phyloP scores from a whole-genome alignment of 2,888 invertebrate species.

The Pristionchus maxplancki region DNA sequence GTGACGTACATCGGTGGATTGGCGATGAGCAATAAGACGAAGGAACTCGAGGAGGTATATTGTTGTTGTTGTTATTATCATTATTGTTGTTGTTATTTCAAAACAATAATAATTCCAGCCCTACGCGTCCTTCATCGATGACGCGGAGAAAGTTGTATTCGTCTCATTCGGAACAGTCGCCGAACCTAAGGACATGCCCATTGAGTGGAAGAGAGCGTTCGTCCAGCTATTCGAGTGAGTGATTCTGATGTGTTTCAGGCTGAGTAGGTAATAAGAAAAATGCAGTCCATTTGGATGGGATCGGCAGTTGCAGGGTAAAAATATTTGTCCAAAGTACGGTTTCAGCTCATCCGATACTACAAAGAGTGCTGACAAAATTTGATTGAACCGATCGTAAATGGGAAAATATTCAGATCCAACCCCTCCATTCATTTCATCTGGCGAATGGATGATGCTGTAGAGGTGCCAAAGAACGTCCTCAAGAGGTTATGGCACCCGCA shows the following conservation, averaged over 20 bases:
- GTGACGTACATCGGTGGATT: slow-evolving; percentile 43
- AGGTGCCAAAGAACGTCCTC: slow-evolving; percentile 31
- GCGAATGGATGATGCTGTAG: background rate
- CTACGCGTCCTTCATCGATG: background rate
- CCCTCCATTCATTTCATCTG: slow-evolving; percentile 39
- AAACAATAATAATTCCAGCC: no score
- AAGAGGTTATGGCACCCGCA: background rate
- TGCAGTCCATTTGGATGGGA: no score
- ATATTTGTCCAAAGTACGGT: no score
- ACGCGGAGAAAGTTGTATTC: slow-evolving; percentile 4
- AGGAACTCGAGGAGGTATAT: slow-evolving; percentile 31
- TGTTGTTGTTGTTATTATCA: no score
- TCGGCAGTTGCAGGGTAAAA: no score
- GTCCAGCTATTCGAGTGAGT: slow-evolving; percentile 23
- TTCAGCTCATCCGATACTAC: no score
- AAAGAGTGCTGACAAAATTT: no score
- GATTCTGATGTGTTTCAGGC: no score
- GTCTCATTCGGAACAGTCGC: slow-evolving; percentile 33
- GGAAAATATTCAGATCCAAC: background rate
- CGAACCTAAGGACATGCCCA: slow-evolving; percentile 2
- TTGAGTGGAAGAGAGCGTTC: background rate
- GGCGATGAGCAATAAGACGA: slow-evolving; percentile 25
- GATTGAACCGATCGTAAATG: no score
- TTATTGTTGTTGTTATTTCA: no score
- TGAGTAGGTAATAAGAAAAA: no score